Evolutionary conservation across 2,888 invertebrate genomes (phyloP).

Genomic region (Melinopterus prodromus): DNA sequence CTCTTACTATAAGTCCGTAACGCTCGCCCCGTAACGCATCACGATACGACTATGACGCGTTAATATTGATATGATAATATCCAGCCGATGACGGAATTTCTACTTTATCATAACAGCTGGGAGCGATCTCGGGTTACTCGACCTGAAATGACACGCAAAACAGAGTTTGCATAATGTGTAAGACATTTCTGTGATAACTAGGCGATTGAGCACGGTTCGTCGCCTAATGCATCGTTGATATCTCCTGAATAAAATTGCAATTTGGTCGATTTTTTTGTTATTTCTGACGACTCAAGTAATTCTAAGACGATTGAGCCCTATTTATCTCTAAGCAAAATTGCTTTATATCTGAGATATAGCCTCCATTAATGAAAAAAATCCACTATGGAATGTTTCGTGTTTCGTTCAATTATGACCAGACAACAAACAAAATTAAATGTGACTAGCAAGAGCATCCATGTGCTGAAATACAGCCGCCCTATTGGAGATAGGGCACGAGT

Average conservation of each 20-base stretch:
- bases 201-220: no score
- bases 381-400: neutral
- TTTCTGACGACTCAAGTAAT: no score
- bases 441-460: neutral
- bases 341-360: no score
- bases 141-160: neutral
- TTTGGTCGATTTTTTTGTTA: no score
- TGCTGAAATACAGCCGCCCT: neutral
- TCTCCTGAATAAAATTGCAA: no score
- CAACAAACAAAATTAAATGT: neutral
- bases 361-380: neutral
- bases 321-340: no score
- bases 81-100: neutral
- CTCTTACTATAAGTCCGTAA: neutral
- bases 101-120: neutral
- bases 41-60: neutral
- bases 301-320: no score
- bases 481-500: neutral
- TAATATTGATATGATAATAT: conserved; percentile 4
- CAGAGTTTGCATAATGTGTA: neutral
- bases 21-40: neutral
- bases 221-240: no score
- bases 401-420: neutral
- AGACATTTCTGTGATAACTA: no score
- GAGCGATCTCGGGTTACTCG: neutral